Conservation (phyloP, 92 coral and sea anemone species). For the Porites lobata region DNA sequence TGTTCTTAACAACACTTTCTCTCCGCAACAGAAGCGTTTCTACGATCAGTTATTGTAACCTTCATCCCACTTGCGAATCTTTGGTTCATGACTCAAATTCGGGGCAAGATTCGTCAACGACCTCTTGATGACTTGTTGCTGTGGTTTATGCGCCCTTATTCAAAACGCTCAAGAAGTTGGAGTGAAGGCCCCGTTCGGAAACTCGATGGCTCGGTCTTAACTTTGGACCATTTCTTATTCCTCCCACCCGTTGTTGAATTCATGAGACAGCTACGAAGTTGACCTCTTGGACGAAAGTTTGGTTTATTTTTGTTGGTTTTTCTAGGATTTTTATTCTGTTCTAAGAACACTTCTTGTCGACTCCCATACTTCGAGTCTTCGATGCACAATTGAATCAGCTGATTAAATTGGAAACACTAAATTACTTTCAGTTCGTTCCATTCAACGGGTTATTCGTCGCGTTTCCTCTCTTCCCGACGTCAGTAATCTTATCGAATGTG, state of each 20-base stretch:
- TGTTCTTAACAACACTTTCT: too few relatives aligned
- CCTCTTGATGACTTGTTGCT: slow-evolving; percentile 86
- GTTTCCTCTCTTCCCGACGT: not conserved
- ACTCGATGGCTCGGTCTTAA: slow-evolving; percentile 87
- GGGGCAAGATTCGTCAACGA: slow-evolving; percentile 93
- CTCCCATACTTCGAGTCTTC: not conserved
- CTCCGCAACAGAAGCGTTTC: too few relatives aligned
- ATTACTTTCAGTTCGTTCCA: too few relatives aligned
- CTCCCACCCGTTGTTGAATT: not conserved
- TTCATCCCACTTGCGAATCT: slow-evolving; percentile 85
- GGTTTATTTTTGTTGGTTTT: not conserved
- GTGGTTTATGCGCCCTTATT: slow-evolving; percentile 78
- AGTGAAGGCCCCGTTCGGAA: slow-evolving; percentile 94
- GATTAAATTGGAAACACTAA: too few relatives aligned
- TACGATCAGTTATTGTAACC: slow-evolving; percentile 16
- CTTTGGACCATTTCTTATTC: not conserved
- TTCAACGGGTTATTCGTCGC: too few relatives aligned
- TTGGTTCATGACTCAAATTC: slow-evolving; percentile 82
- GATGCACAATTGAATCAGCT: too few relatives aligned
- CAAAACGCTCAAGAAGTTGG: slow-evolving; percentile 96
- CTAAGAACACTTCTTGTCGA: not conserved
- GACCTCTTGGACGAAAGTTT: slow-evolving; percentile 26
- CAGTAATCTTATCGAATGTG: slow-evolving; percentile 30
- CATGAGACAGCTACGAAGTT: not conserved
- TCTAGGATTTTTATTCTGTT: not conserved